Base-by-base conservation (phyloP, 1,140 invertebrate genomes). In the Drosophila ananassae region DNA sequence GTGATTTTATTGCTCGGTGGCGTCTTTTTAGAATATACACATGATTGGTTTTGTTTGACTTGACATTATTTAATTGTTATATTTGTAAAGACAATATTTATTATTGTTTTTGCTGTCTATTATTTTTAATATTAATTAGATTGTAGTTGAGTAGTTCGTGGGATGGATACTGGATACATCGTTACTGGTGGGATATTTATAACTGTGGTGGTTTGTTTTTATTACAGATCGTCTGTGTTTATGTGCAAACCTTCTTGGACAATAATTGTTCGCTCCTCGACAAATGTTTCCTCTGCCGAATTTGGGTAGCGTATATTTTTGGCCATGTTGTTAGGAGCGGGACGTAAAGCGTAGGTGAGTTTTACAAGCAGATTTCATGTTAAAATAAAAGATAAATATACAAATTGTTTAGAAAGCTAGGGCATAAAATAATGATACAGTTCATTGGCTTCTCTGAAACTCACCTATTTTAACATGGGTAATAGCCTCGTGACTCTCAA, bases 191-290 rank as follows among this genome's bases (percentile, higher is more conserved):
- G 80, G 72, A 30, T 60, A 51, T 73, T 69, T 81, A 62, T 67
- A 58, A 56, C 37, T 64, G 37, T 46, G 53, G 44, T 55, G 55
- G 52, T 67, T 56, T 63, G 67, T 21, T 67, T 52, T 54, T 62
- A 56, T 90, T 90, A 91, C 90, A 90, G 81, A 82, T 85, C 75
- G 61, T 90, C 90, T 73, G 90, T 87, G 77, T 89, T 73, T 90
- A 90, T 91, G 75, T 84, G 83, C 90, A 91, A 90, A 91, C 90
- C 90, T 91, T 91, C 90, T 76, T 90, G 62, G 68, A 91, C 90
- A 74, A 91, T 78, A 76, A 91, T 82, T 50, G 90, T 91, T 74
- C 90, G 90, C 75, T 91, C 90, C 82, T 91, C 90, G 56, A 91
- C 76, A 89, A 91, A 90, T 77, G 90, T 90, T 90, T 91, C 91